Conservation (phyloP, 2,888 invertebrate genomes). For the Oscheius sp. region DNA sequence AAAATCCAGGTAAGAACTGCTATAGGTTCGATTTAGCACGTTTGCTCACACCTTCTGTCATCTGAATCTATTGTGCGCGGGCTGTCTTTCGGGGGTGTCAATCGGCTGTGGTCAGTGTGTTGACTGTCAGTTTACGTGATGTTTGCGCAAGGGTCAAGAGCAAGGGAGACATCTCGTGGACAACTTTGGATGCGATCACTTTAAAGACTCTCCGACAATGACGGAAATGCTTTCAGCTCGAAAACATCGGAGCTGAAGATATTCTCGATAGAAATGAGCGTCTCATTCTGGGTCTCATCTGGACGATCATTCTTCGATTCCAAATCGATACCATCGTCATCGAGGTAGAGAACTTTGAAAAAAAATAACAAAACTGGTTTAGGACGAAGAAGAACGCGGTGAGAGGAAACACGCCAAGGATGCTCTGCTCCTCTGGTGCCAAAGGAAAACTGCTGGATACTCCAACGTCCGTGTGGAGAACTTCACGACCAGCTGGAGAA, state of each 20-base stretch:
- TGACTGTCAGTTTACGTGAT: constrained; percentile 41
- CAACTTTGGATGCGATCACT: constrained; percentile 21
- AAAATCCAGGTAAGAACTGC: constrained; percentile 60
- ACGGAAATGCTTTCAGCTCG: constrained; percentile 80
- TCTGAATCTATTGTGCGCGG: constrained; percentile 25
- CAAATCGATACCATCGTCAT: constrained; percentile 99
- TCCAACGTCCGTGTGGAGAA: constrained; percentile 75
- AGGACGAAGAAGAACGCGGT: constrained; percentile 95
- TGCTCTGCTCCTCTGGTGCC: constrained; percentile 96
- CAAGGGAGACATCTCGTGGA: constrained; percentile 22
- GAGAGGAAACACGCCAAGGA: constrained; percentile 99
- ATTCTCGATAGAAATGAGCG: constrained; percentile 97
- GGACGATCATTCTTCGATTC: constrained; percentile 98
- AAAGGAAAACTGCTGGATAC: constrained; percentile 95
- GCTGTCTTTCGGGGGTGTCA: constrained; percentile 38
- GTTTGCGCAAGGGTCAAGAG: constrained; percentile 40
- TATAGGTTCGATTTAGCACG: background rate
- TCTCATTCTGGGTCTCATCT: constrained; percentile 94
- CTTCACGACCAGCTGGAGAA: constrained; percentile 87
- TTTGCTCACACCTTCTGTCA: constrained; percentile 10
- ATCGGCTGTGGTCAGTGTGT: constrained; percentile 37
- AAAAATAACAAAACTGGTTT: constrained; percentile 9
- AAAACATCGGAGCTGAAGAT: constrained; percentile 98
- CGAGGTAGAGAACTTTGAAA: constrained; percentile 79
- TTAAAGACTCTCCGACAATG: constrained; percentile 15